Base-by-base conservation (phyloP, 2,888 invertebrate genomes). In the Hydraecia micacea region DNA sequence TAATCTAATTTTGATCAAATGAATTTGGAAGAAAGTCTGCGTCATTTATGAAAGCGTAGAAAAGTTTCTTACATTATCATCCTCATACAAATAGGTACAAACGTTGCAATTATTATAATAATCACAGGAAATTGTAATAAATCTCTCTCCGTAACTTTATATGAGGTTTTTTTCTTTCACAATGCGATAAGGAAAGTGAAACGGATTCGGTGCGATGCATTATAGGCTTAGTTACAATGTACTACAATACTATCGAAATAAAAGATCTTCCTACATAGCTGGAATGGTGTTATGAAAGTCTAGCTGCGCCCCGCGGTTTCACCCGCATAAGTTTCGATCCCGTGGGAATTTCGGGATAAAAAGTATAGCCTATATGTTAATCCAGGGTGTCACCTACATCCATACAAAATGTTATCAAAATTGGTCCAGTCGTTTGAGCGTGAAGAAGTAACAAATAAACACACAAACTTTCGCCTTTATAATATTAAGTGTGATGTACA, bases 141-240 rank as follows among this genome's bases (percentile, higher is more conserved):
- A 60, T 70, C 21, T 75, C 21, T 32, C 52, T 13, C 32, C 3
- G 62, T 71, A 63, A 84, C n/a, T 25, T 71, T 58, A 63, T 49
- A 63, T 72, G 25, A 55, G 63, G 39, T 55, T 81, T 70, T 81
- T 66, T 60, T 70, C 42, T 84, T 55, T 58, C 21, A 71, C 71
- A 71, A 60, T 49, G 46, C 46, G 52, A 32, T 65, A 66, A 73
- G 55, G 72, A 73, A 85, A 85, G 60, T 62, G 39, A 72, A 70
- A 42, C 46, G 71, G 25, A 73, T 68, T 15, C 3, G 3, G 49
- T 63, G n/a, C 7, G 6, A 25, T 25, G 21, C 9, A 9, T 28
- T 60, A 67, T 39, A 36, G 1, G 25, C 49, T 46, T 74, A 25
- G 68, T 67, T 49, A 60, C n/a, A 65, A 73, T 13, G 73, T 28